Evolutionary conservation across 2,113 vertebrate species (phyloP).

Genomic region (Sardina pilchardus): DNA sequence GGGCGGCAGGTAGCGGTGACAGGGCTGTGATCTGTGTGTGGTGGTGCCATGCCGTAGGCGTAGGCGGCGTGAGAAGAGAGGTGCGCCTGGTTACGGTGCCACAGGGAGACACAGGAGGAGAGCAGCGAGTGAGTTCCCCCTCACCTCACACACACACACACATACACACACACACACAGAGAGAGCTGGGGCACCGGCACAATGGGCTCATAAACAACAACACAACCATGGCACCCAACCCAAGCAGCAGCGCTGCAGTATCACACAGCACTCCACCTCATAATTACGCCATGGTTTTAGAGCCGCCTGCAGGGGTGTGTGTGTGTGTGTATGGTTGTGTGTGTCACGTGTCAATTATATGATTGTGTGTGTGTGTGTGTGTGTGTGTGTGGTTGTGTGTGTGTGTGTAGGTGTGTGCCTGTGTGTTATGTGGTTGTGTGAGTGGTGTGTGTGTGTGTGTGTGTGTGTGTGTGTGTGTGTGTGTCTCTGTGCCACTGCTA

Average conservation of each 20-base stretch:
- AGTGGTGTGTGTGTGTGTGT: too few relatives aligned
- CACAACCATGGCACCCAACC: background rate
- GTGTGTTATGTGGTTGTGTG: too few relatives aligned
- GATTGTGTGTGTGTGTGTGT: too few relatives aligned
- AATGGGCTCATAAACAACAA: background rate
- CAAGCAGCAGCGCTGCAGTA: background rate
- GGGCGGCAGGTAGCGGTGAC: conserved; percentile 48
- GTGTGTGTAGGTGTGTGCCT: too few relatives aligned
- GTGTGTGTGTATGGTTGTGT: background rate
- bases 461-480: background rate
- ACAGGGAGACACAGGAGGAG: conserved; percentile 29
- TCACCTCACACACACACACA: background rate
- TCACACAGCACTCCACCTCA: background rate
- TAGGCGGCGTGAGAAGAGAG: background rate
- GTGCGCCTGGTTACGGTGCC: conserved; percentile 26
- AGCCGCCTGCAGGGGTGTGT: background rate
- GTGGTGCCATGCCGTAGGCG: conserved; percentile 28
- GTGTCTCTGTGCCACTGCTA: background rate
- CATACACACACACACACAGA: too few relatives aligned
- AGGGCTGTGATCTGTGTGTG: conserved; percentile 49
- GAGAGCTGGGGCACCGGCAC: background rate
- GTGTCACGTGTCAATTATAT: too few relatives aligned
- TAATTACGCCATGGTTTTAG: background rate
- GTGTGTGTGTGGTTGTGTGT: too few relatives aligned
- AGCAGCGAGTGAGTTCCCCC: background rate